Evolutionary conservation across 2,888 invertebrate genomes (phyloP).

Genomic region (Nomada hirtipes): DNA sequence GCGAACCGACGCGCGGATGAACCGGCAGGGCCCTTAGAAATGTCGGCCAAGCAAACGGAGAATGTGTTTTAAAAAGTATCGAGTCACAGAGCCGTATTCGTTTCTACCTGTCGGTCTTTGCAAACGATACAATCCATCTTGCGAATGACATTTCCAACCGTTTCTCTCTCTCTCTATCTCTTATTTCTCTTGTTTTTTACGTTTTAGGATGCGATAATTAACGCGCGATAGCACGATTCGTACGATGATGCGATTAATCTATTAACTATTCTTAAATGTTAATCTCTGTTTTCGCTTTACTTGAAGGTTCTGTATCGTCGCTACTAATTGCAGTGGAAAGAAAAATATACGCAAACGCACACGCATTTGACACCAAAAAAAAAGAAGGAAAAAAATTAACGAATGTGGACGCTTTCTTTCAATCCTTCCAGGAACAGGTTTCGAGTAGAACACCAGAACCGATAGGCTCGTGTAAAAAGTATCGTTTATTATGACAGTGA

Average conservation of each 20-base stretch:
- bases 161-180: constrained; percentile 27
- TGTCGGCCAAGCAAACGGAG: constrained; percentile 7
- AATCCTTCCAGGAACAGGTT: background rate
- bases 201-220: constrained; percentile 66
- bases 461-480: constrained; percentile 45
- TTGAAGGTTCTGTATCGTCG: constrained; percentile 79
- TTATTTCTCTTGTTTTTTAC: constrained; percentile 66
- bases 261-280: constrained; percentile 80
- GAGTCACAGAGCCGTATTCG: background rate
- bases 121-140: constrained; percentile 13
- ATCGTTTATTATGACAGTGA: constrained; percentile 44
- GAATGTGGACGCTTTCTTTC: background rate
- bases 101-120: constrained; percentile 8
- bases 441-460: background rate
- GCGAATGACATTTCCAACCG: constrained; percentile 69
- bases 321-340: constrained; percentile 82
- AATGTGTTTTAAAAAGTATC: background rate
- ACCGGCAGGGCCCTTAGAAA: constrained; percentile 19
- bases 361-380: constrained; percentile 57
- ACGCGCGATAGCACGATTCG: constrained; percentile 60
- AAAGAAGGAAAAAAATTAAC: background rate
- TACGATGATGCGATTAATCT: constrained; percentile 80
- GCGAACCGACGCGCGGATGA: constrained; percentile 43
- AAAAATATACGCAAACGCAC: constrained; percentile 67
- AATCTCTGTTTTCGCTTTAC: constrained; percentile 72